Evolutionary conservation across 1,140 invertebrate species (phyloP).

Genomic region (Aethina tumida): DNA sequence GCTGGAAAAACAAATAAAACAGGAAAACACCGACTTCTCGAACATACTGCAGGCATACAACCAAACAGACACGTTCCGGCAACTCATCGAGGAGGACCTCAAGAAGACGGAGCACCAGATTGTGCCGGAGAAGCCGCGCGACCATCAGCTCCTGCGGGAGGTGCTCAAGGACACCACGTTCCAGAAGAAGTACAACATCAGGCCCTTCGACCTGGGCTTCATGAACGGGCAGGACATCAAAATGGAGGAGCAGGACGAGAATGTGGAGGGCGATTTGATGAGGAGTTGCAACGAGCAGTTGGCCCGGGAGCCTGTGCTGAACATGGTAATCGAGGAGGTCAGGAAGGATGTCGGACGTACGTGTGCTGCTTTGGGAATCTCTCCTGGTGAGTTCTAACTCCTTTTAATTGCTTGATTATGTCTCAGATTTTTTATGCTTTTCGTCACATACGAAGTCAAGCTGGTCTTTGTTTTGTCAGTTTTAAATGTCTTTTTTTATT

Average conservation of each 20-base stretch:
- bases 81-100: slow-evolving; percentile 26
- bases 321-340: slow-evolving; percentile 74
- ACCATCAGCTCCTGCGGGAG: slow-evolving; percentile 69
- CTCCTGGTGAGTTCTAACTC: slow-evolving; percentile 56
- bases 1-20: slow-evolving; percentile 31
- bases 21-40: slow-evolving; percentile 34
- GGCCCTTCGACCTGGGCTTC: slow-evolving; percentile 58
- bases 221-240: slow-evolving; percentile 41
- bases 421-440: no score
- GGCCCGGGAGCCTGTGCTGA: slow-evolving; percentile 68
- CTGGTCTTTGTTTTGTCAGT: no score
- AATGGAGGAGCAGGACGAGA: slow-evolving; percentile 48
- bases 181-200: slow-evolving; percentile 69
- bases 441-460: no score
- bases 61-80: slow-evolving; percentile 18
- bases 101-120: slow-evolving; percentile 17
- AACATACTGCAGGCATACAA: slow-evolving; percentile 40
- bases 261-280: slow-evolving; percentile 28
- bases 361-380: slow-evolving; percentile 73
- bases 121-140: slow-evolving; percentile 38
- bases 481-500: no score
- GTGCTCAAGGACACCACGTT: slow-evolving; percentile 73
- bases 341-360: slow-evolving; percentile 76
- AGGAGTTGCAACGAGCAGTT: slow-evolving; percentile 48
- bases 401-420: no score